These are phyloP conservation scores for Erpobdella octoculata DNA, from an alignment of 2,888 invertebrate genomes.

Conservation along the genomic window DNA sequence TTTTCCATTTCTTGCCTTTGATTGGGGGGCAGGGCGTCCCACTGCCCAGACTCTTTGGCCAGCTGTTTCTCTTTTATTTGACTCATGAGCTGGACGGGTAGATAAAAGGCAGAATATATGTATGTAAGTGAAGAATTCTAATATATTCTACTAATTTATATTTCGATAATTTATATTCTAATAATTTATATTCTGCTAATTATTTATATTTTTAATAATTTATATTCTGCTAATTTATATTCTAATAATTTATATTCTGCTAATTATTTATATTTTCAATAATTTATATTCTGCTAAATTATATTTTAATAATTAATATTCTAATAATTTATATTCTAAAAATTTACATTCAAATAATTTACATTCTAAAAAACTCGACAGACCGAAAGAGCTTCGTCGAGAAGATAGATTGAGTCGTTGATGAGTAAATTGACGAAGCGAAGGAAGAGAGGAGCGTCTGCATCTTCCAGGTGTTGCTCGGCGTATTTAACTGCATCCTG, in stretches of 20 bases:
- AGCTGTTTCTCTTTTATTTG: slow-evolving; percentile 72
- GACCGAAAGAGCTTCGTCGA: slow-evolving; percentile 69
- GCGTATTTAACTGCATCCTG: slow-evolving; percentile 71
- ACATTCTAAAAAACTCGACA: not conserved
- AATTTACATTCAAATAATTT: slow-evolving; percentile 45
- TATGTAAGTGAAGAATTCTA: not conserved
- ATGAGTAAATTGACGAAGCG: slow-evolving; percentile 90
- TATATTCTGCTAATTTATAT: not conserved
- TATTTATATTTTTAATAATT: not conserved
- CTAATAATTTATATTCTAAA: not conserved
- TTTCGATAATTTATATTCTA: not conserved
- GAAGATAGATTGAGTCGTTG: slow-evolving; percentile 88
- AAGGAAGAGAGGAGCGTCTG: slow-evolving; percentile 80
- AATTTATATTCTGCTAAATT: not conserved
- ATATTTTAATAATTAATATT: not conserved
- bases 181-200: not conserved
- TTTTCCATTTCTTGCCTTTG: slow-evolving; percentile 63
- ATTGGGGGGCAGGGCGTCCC: slow-evolving; percentile 63
- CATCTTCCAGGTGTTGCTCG: slow-evolving; percentile 77
- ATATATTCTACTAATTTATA: too few species aligned
- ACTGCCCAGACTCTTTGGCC: slow-evolving; percentile 65
- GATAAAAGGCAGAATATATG: not conserved
- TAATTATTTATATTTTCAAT: not conserved
- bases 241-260: not conserved
- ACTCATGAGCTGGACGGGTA: slow-evolving; percentile 60